phyloP scores from a whole-genome alignment of 2,797 vertebrate species.

The Euthynnus affinis region DNA sequence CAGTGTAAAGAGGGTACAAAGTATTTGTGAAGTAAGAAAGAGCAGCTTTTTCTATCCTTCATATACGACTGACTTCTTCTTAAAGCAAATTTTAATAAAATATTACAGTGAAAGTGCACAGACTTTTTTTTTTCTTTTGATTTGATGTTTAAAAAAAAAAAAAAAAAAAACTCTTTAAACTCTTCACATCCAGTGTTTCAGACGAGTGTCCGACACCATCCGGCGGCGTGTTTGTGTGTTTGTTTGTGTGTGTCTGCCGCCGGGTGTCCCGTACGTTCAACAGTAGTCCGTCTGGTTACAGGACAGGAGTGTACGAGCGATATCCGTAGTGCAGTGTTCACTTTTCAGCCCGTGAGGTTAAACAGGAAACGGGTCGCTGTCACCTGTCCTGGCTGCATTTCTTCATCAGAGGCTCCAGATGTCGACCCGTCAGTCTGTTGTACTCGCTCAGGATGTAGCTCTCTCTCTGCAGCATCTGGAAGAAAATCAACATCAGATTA shows the following conservation, averaged over 20 bases:
- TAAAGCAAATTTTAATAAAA: constrained; percentile 86
- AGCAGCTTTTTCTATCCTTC: constrained; percentile 80
- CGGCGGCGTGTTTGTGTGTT: too few relatives aligned
- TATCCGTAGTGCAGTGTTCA: background rate
- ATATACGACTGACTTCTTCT: constrained; percentile 76
- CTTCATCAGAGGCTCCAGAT: constrained; percentile 89
- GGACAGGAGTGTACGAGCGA: background rate
- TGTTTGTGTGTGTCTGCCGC: background rate
- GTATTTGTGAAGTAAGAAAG: constrained; percentile 67
- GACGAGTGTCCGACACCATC: background rate
- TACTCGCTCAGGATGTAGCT: constrained; percentile 88
- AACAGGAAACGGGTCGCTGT: constrained; percentile 7
- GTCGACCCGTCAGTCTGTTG: constrained; percentile 84
- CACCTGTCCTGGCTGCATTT: constrained; percentile 69
- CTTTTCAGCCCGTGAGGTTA: background rate
- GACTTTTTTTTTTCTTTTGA: constrained; percentile 28
- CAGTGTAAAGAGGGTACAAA: constrained; percentile 53
- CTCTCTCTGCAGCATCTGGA: constrained; percentile 93
- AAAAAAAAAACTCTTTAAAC: constrained; percentile 5
- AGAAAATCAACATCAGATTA: background rate
- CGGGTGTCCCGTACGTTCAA: background rate
- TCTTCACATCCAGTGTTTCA: constrained; percentile 7
- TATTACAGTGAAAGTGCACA: constrained; percentile 70
- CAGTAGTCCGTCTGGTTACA: background rate
- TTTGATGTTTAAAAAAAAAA: constrained; percentile 27